Percentiles rank a stretch among this genome's conserved stretches.
Conservation (phyloP, 2,797 vertebrate genomes). For the Ispidina lecontei region DNA sequence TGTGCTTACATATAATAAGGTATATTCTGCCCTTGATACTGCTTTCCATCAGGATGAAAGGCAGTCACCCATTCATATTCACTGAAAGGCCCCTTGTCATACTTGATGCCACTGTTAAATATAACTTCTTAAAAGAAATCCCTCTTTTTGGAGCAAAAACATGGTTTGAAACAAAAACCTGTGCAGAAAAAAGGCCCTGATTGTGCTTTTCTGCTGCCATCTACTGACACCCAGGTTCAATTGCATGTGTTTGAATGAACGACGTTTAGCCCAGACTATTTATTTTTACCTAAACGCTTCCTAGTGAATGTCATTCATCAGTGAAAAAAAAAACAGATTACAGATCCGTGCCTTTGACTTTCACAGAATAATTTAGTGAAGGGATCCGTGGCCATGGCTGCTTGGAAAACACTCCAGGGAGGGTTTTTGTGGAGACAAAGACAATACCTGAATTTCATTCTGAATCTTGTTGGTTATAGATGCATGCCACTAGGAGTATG, state of each 20-base stretch:
- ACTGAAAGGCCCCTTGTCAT: neutral
- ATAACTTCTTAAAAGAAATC: neutral
- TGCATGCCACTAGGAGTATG: neutral
- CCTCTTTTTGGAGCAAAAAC: neutral
- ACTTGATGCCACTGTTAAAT: neutral
- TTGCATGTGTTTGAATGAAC: neutral
- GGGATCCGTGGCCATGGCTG: neutral
- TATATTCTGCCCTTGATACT: neutral
- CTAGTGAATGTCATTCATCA: neutral
- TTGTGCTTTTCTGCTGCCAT: constrained; percentile 71
- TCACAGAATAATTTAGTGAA: neutral
- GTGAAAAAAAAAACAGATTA: neutral
- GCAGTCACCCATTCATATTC: neutral
- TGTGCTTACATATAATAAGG: neutral
- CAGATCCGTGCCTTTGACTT: neutral
- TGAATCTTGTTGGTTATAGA: neutral
- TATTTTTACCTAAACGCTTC: neutral
- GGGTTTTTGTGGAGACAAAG: neutral
- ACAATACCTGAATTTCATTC: neutral
- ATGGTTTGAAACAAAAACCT: neutral
- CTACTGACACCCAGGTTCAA: constrained; percentile 49
- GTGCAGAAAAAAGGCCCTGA: neutral
- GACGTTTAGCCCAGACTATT: neutral
- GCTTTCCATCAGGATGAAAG: neutral
- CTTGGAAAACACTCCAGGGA: neutral